Conservation (phyloP, 2,113 vertebrate genomes). For the Tupaia chinensis region DNA sequence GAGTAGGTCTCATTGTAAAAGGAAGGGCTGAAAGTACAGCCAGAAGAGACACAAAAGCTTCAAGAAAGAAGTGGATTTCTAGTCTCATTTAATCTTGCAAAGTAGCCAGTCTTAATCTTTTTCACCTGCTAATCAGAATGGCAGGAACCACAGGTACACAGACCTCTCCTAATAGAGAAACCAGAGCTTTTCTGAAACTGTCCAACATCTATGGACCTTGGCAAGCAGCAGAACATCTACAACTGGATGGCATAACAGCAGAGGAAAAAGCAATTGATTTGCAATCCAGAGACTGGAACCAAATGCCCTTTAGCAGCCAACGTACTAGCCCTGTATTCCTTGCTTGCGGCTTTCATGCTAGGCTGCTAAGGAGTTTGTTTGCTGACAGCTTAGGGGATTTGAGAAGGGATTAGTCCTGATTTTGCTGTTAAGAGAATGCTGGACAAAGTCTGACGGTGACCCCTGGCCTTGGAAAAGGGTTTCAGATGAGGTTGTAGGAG, state of each 20-base stretch:
- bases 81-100: background rate
- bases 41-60: background rate
- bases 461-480: constrained; percentile 45
- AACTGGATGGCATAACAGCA: background rate
- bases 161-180: constrained; percentile 31
- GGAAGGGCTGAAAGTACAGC: constrained; percentile 31
- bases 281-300: constrained; percentile 63
- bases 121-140: constrained; percentile 48
- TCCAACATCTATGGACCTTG: background rate
- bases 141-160: background rate
- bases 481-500: constrained; percentile 46
- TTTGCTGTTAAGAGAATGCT: constrained; percentile 73
- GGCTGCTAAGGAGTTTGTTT: constrained; percentile 79
- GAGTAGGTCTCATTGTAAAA: constrained; percentile 35
- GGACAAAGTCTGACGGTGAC: constrained; percentile 63
- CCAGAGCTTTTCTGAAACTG: constrained; percentile 29
- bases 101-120: constrained; percentile 51
- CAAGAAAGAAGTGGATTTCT: background rate
- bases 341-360: constrained; percentile 66
- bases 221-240: background rate
- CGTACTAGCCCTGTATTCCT: constrained; percentile 22
- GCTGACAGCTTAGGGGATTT: constrained; percentile 85
- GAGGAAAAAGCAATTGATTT: constrained; percentile 24
- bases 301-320: constrained; percentile 1
- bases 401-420: constrained; percentile 81